phyloP scores from a whole-genome alignment of 2,113 vertebrate genomes.

The Sterrhoptilus dennistouni region DNA sequence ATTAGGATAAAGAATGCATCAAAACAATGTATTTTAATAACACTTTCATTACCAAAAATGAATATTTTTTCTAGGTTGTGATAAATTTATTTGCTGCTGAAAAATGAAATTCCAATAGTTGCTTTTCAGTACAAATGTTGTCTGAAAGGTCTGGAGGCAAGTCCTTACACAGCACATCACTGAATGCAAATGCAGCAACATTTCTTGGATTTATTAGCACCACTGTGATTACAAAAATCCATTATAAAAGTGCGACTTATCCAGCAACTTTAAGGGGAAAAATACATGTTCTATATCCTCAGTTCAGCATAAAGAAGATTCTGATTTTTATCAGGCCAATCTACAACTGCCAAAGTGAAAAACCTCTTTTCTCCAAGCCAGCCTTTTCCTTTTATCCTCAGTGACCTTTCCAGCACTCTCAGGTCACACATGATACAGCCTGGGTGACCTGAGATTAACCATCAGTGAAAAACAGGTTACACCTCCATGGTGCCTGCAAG shows the following conservation, averaged over 20 bases:
- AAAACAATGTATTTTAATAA: not conserved
- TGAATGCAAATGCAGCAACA: not conserved
- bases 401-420: not conserved
- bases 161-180: not conserved
- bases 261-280: not conserved
- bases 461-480: not conserved
- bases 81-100: not conserved
- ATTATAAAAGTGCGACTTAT: not conserved
- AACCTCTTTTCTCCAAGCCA: not conserved
- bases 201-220: slow-evolving; percentile 40
- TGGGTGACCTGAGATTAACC: not conserved
- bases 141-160: not conserved
- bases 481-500: not conserved
- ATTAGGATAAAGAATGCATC: not conserved
- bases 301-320: not conserved
- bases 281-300: not conserved
- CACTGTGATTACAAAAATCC: not conserved
- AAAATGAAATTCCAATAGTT: slow-evolving; percentile 43
- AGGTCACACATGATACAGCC: not conserved
- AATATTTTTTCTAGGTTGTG: not conserved
- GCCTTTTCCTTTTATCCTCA: slow-evolving; percentile 27
- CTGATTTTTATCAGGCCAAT: not conserved
- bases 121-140: slow-evolving; percentile 28
- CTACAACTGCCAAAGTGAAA: slow-evolving; percentile 2
- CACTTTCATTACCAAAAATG: not conserved